Conservation (phyloP, 1,140 invertebrate species). For the Bombus huntii region DNA sequence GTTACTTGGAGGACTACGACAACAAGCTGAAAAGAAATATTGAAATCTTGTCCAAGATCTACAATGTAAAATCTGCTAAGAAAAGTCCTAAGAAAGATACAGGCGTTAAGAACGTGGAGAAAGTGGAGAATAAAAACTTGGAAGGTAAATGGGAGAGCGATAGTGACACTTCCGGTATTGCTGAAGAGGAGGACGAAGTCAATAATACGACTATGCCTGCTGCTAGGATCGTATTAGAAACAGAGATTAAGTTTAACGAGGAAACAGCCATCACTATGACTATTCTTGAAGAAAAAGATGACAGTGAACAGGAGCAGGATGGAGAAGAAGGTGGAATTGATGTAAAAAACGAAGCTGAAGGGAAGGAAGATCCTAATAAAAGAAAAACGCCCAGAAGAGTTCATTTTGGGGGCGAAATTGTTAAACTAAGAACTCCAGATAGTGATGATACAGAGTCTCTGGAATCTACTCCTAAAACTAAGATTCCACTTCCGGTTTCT, state of each 20-base stretch:
- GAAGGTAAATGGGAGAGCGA: constrained; percentile 67
- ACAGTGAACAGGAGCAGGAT: constrained; percentile 65
- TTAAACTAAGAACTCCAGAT: constrained; percentile 92
- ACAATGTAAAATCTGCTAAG: constrained; percentile 81
- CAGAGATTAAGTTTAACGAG: constrained; percentile 90
- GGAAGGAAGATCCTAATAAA: constrained; percentile 11
- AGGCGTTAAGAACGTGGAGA: constrained; percentile 29
- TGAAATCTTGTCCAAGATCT: constrained; percentile 86
- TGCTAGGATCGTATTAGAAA: constrained; percentile 88
- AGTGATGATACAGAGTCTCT: constrained; percentile 84
- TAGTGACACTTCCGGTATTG: constrained; percentile 66
- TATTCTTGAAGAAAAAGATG: constrained; percentile 87
- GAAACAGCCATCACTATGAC: constrained; percentile 91
- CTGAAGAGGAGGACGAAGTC: constrained; percentile 62
- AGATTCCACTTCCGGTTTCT: constrained; percentile 79
- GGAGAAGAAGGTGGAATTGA: constrained; percentile 76
- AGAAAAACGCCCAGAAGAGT: constrained; percentile 83
- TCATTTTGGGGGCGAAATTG: constrained; percentile 91
- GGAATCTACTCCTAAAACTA: constrained; percentile 62
- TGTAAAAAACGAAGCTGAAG: constrained; percentile 82
- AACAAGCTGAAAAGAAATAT: constrained; percentile 86
- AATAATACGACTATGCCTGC: constrained; percentile 57
- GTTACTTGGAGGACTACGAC: constrained; percentile 80
- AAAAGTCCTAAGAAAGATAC: constrained; percentile 35
- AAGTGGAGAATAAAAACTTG: constrained; percentile 41